Conservation (phyloP, 2,113 vertebrate species). For the Balaeniceps rex region DNA sequence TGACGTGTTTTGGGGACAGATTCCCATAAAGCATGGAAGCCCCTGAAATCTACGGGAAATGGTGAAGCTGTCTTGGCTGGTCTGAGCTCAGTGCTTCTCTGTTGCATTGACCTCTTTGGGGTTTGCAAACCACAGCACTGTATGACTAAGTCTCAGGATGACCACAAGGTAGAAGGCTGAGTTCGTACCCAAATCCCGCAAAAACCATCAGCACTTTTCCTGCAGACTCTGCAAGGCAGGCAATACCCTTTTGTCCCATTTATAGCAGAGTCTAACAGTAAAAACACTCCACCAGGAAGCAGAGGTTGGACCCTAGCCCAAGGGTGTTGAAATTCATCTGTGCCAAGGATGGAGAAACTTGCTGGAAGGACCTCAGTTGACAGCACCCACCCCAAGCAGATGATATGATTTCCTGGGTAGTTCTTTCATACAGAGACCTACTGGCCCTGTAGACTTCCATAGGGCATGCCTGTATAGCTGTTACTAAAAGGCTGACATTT, state of each 20-base stretch:
- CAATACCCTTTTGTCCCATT: not conserved
- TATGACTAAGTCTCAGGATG: not conserved
- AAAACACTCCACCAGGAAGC: not conserved
- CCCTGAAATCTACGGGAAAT: not conserved
- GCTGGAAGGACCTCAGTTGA: not conserved
- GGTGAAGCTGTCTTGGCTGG: not conserved
- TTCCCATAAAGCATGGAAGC: not conserved
- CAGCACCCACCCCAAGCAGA: not conserved
- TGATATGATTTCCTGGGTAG: not conserved
- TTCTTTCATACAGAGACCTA: not conserved
- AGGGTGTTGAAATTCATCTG: not conserved
- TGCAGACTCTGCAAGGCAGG: not conserved
- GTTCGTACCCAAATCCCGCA: not conserved
- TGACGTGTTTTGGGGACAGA: not conserved
- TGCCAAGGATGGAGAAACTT: not conserved
- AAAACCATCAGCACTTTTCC: not conserved
- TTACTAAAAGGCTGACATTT: not conserved
- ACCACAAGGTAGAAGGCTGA: not conserved
- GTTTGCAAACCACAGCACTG: not conserved
- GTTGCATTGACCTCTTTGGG: not conserved
- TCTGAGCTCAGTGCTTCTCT: not conserved
- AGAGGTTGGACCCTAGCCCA: not conserved
- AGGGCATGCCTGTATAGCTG: not conserved
- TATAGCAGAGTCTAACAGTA: not conserved
- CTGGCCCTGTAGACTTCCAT: not conserved